A percentile compares a stretch with the other conserved stretches of the same genome.
These are phyloP conservation scores for Helicorthomorpha holstii DNA, from an alignment of 1,140 invertebrate genomes.

Conservation along the genomic window DNA sequence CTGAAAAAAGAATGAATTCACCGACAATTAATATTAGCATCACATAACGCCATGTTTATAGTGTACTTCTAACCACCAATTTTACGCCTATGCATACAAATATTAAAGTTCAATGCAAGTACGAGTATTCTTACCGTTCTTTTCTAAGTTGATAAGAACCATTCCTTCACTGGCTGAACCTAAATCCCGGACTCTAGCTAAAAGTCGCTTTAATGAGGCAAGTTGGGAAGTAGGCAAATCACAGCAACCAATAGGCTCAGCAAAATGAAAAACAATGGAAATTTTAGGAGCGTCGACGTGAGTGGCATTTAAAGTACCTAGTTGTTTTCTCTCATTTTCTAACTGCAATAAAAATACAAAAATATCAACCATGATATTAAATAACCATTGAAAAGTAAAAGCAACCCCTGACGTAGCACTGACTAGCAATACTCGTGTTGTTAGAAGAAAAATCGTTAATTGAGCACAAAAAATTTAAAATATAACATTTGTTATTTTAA, in stretches of 20 bases:
- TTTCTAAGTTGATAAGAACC: constrained; percentile 6
- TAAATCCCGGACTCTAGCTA: not conserved
- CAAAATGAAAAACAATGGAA: constrained; percentile 4
- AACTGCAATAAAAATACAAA: not conserved
- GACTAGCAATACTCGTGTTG: no score
- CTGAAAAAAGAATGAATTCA: no score
- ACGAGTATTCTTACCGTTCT: constrained; percentile 5
- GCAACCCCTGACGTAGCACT: no score
- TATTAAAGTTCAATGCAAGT: no score
- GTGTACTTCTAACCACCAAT: no score
- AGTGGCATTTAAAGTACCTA: not conserved
- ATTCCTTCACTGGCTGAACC: constrained; percentile 5
- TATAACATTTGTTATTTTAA: no score
- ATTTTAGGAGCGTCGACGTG: constrained; percentile 3
- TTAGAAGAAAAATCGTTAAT: no score
- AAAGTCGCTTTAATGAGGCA: not conserved
- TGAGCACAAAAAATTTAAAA: no score
- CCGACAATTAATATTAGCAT: not conserved
- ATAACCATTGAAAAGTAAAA: no score
- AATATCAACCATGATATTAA: no score
- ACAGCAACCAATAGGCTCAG: not conserved
- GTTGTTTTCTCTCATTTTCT: not conserved
- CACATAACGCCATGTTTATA: not conserved
- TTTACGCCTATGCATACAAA: not conserved
- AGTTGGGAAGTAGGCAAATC: no score